phyloP scores from a whole-genome alignment of 2,113 vertebrate genomes.

The Naja naja region DNA sequence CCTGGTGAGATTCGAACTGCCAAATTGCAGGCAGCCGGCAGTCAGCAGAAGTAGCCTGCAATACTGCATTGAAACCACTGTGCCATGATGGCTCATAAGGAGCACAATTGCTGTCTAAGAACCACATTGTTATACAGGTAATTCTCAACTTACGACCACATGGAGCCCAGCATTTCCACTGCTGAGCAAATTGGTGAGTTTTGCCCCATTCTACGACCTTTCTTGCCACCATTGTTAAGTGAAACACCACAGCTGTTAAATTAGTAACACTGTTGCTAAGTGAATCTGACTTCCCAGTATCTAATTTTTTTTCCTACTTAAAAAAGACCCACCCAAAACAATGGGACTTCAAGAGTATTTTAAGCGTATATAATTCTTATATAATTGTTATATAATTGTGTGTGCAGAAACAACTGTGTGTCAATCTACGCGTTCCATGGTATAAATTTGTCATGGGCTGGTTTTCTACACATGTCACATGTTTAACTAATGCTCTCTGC shows the following conservation, averaged over 20 bases:
- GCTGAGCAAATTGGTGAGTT: not conserved
- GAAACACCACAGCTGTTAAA: not conserved
- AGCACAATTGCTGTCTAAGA: not conserved
- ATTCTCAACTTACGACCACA: not conserved
- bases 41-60: too few relatives aligned
- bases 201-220: not conserved
- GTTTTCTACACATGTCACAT: too few relatives aligned
- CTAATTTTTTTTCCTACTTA: not conserved
- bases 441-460: too few relatives aligned
- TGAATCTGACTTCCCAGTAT: not conserved
- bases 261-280: not conserved
- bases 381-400: too few relatives aligned
- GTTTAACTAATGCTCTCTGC: too few relatives aligned
- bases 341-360: not conserved
- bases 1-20: too few relatives aligned
- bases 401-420: too few relatives aligned
- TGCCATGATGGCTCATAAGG: too few relatives aligned
- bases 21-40: too few relatives aligned
- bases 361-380: not conserved
- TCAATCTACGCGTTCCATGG: too few relatives aligned
- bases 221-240: not conserved
- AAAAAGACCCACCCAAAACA: not conserved
- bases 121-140: not conserved
- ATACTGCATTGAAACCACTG: too few relatives aligned
- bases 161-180: not conserved